phyloP scores from a whole-genome alignment of 2,888 invertebrate species.

The Synanthedon vespiformis region DNA sequence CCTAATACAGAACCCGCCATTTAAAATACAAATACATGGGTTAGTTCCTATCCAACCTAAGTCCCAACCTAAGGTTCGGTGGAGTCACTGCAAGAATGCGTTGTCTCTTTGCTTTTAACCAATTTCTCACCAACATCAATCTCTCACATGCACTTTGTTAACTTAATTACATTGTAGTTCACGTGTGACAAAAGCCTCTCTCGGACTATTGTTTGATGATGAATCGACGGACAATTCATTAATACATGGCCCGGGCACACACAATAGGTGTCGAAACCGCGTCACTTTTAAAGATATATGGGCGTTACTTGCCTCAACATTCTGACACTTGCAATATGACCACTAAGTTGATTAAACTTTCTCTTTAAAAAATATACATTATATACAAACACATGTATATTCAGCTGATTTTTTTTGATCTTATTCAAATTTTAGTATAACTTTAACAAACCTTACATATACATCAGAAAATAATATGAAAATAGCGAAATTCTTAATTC shows the following conservation, averaged over 20 bases:
- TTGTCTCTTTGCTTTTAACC: no score
- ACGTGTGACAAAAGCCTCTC: conserved; percentile 32
- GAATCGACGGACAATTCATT: conserved; percentile 27
- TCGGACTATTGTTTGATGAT: conserved; percentile 27
- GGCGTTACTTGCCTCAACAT: background rate
- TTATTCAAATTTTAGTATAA: no score
- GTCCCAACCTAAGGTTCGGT: no score
- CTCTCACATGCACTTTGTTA: conserved; percentile 24
- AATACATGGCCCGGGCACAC: conserved; percentile 16
- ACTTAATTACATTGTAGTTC: conserved; percentile 29
- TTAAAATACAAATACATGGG: no score
- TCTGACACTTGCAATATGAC: background rate
- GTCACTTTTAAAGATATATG: background rate
- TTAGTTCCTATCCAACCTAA: no score
- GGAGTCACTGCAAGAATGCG: no score
- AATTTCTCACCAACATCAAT: conserved; percentile 17
- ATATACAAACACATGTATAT: no score
- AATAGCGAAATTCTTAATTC: no score
- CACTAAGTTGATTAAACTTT: background rate
- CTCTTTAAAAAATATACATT: background rate
- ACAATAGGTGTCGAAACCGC: conserved; percentile 30
- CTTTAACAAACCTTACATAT: no score
- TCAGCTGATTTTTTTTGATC: no score
- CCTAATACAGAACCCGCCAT: no score
- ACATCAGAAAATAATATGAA: no score